Evolutionary conservation across 2,797 vertebrate species (phyloP).

Genomic region (Poecilia gillii): DNA sequence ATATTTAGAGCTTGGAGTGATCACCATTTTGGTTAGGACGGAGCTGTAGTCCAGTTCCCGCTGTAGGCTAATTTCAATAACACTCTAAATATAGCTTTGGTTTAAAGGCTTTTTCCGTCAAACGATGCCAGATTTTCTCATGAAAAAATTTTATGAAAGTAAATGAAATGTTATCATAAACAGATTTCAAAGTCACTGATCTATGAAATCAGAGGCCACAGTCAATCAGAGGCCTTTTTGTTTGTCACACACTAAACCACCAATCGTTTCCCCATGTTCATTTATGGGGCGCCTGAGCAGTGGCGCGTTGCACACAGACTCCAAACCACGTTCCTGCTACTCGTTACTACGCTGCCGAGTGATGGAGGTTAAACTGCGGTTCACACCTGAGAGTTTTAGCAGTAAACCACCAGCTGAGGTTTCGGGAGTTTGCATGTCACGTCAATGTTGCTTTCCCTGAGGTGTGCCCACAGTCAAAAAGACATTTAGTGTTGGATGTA

Average conservation of each 20-base stretch:
- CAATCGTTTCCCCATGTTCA: slow-evolving; percentile 55
- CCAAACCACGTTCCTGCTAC: slow-evolving; percentile 23
- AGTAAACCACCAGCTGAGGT: slow-evolving; percentile 24
- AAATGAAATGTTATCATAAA: slow-evolving; percentile 65
- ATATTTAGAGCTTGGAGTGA: slow-evolving; percentile 73
- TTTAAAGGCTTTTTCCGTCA: slow-evolving; percentile 49
- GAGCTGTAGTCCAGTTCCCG: slow-evolving; percentile 53
- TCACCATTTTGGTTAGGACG: slow-evolving; percentile 72
- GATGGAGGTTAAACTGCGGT: slow-evolving; percentile 21
- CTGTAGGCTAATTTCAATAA: slow-evolving; percentile 68
- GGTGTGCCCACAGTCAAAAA: slow-evolving; percentile 13
- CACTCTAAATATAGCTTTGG: slow-evolving; percentile 70
- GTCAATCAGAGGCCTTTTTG: slow-evolving; percentile 54
- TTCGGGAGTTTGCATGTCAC: slow-evolving; percentile 19
- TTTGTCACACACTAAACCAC: slow-evolving; percentile 34
- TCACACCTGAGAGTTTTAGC: slow-evolving; percentile 36
- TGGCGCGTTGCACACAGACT: slow-evolving; percentile 34
- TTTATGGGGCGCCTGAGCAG: slow-evolving; percentile 55
- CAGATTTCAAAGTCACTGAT: slow-evolving; percentile 66
- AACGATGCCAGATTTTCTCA: slow-evolving; percentile 45
- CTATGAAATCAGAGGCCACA: slow-evolving; percentile 54
- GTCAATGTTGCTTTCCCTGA: slow-evolving; percentile 23
- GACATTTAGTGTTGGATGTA: slow-evolving; percentile 1
- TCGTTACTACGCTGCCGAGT: slow-evolving; percentile 13
- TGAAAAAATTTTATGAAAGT: slow-evolving; percentile 57